Evolutionary conservation across 2,797 vertebrate species (phyloP).

Genomic region (Sebastiscus albofasciatus): DNA sequence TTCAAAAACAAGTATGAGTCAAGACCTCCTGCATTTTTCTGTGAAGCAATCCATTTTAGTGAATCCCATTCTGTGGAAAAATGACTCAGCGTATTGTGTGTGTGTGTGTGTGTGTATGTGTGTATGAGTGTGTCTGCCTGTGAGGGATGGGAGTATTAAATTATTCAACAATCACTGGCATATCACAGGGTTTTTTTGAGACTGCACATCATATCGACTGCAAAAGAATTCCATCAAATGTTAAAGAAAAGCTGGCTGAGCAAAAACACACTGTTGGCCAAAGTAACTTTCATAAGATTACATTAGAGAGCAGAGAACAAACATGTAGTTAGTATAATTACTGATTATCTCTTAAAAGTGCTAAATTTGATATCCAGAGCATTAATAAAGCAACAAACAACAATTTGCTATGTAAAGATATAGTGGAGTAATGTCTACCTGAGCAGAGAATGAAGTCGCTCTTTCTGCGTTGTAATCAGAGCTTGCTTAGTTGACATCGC

Average conservation of each 20-base stretch:
- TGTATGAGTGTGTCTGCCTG: neutral
- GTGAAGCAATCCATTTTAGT: neutral
- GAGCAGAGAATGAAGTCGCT: no score
- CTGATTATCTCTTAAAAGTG: neutral
- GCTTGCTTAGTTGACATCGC: no score
- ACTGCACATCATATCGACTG: slow-evolving; percentile 3
- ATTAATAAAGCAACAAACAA: no score
- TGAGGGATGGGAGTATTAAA: slow-evolving; percentile 16
- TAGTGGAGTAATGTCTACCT: no score
- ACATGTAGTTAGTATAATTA: neutral
- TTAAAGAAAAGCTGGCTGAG: slow-evolving; percentile 14
- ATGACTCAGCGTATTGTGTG: slow-evolving; percentile 10
- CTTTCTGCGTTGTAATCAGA: no score
- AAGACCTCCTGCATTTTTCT: neutral
- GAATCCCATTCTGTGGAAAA: neutral
- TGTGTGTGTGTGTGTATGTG: neutral
- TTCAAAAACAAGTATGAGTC: neutral
- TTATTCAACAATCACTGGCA: slow-evolving; percentile 36
- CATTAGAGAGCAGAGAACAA: neutral
- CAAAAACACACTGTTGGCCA: neutral
- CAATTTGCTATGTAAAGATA: no score
- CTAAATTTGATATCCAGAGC: no score
- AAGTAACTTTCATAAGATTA: neutral
- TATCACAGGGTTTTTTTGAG: slow-evolving; percentile 9
- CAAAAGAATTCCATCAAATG: slow-evolving; percentile 10